Base-by-base conservation (phyloP, 2,888 invertebrate genomes). In the Drosophila nr. perissopoda region DNA sequence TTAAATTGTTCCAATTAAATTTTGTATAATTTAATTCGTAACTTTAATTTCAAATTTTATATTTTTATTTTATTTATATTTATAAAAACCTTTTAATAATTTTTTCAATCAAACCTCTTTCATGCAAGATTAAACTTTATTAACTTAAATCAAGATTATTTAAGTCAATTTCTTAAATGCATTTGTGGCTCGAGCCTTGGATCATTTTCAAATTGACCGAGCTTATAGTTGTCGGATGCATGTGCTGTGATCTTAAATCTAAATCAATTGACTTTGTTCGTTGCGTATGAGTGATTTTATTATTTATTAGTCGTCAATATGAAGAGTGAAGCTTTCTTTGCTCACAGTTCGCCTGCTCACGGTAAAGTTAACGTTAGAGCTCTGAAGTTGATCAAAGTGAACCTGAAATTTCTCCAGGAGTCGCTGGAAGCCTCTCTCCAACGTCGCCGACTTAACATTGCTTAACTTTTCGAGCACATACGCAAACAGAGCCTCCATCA, bases 351-450 rank as follows among this genome's bases (percentile, higher is more conserved):
- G 49, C n/a, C 36, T 67, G 7, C 6, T 21, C 5, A 6, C 27
- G 1, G 33, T 1, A 38, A 53, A 51, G 38, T 59, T 61, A 13
- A 4, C 3, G 4, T 1, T 16, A 45, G 5, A 21, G 18, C 13
- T 21, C n/a, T 27, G 40, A 27, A 10, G n/a, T 16, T 8, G 33
- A 18, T 61, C 51, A 21, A 64, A 61, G 7, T 38, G 58, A 1
- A 18, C 18, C 8, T 66, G 38, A 31, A 89, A 80, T 18, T 75
- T 86, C 1, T 68, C 58, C 25, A 78, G 13, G 0, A 90, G 65
- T 21, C 79, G 75, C 10, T 73, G 64, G 7, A 90, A 77, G 8
- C 87, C 90, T 5, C 65, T 66, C 38, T 74, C 71, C 53, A 91
- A 62, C 1, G 89, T 58, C 11, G 78, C 75, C 8, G 90, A 89